phyloP scores from a whole-genome alignment of 2,113 vertebrate species.

The Danio rerio region GRCz12tu NC_133192.1:19977501-19978000 shows the following conservation, averaged over 20 bases:
- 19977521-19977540: conserved; percentile 76
- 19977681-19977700: conserved; percentile 34
- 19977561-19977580: conserved; percentile 62
- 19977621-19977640: conserved; percentile 58
- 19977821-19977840: not conserved
- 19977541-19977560: conserved; percentile 68
- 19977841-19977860: conserved; percentile 10
- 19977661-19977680: conserved; percentile 54
- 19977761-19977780: conserved; percentile 6
- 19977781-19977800: not conserved
- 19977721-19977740: conserved; percentile 40
- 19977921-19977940: not conserved
- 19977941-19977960: conserved; percentile 8
- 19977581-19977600: conserved; percentile 72
- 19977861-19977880: conserved; percentile 7
- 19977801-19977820: not conserved
- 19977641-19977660: conserved; percentile 48
- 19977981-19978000: not conserved
- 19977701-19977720: conserved; percentile 1
- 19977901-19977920: conserved; percentile 4
- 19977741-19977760: conserved; percentile 58
- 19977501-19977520: conserved; percentile 72
- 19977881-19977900: conserved; percentile 31
- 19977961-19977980: not conserved
- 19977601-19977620: conserved; percentile 63